These are phyloP conservation scores for Passer montanus DNA, from an alignment of 2,113 vertebrate genomes.

Conservation along the genomic window DNA sequence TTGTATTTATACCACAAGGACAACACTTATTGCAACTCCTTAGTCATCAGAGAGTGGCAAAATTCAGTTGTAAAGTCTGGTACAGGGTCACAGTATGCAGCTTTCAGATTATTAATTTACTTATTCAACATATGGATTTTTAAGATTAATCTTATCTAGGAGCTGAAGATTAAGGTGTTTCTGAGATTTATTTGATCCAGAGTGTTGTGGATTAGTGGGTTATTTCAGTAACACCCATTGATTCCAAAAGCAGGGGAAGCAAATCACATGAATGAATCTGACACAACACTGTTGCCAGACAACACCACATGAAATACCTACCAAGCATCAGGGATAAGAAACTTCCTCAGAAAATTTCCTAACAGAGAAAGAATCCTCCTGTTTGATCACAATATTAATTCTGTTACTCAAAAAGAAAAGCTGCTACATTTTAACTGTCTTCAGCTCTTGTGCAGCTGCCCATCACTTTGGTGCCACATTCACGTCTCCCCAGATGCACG, in stretches of 20 bases:
- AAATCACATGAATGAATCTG: not conserved
- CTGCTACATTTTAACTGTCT: not conserved
- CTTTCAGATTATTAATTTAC: not conserved
- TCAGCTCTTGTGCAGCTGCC: not conserved
- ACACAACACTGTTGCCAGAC: slow-evolving; percentile 17
- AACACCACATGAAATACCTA: slow-evolving; percentile 42
- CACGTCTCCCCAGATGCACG: not conserved
- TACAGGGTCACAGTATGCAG: not conserved
- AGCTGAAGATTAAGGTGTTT: not conserved
- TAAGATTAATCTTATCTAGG: not conserved
- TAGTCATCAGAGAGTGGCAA: slow-evolving; percentile 10
- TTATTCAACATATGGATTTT: not conserved
- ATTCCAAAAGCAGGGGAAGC: slow-evolving; percentile 37
- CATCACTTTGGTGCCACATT: not conserved
- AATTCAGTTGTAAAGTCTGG: not conserved
- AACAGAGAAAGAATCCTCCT: not conserved
- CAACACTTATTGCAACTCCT: slow-evolving; percentile 36
- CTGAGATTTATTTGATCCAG: not conserved
- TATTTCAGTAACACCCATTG: not conserved
- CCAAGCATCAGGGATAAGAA: slow-evolving; percentile 22
- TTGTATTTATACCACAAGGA: slow-evolving; percentile 7
- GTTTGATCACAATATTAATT: not conserved
- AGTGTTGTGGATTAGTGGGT: not conserved
- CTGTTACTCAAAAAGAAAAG: not conserved
- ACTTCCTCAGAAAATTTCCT: slow-evolving; percentile 30